These are phyloP conservation scores for Antitype chi DNA, from an alignment of 2,888 invertebrate genomes.

Conservation along the genomic window DNA sequence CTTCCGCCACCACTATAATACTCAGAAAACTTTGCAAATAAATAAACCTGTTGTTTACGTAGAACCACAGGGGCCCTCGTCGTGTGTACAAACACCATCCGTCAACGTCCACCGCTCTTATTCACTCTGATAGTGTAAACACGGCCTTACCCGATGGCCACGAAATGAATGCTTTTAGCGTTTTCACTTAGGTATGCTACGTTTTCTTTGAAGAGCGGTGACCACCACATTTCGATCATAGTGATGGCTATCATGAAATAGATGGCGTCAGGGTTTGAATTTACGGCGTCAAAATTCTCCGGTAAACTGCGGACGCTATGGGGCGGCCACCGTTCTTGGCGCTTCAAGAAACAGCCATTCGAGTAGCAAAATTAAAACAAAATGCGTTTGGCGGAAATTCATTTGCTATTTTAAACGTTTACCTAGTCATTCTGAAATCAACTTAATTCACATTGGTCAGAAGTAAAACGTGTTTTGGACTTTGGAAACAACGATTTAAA, in stretches of 20 bases:
- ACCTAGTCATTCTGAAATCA: neutral
- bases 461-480: neutral
- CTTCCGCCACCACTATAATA: slow-evolving; percentile 53
- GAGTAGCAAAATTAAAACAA: neutral
- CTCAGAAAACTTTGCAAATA: slow-evolving; percentile 69
- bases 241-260: no score
- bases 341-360: neutral
- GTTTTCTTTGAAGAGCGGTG: no score
- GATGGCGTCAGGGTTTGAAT: no score
- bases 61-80: slow-evolving; percentile 53
- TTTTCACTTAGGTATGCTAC: neutral
- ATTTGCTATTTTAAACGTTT: neutral
- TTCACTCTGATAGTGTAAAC: slow-evolving; percentile 79
- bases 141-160: slow-evolving; percentile 62
- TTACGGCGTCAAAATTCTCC: no score
- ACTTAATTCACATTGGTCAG: neutral
- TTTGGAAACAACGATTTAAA: neutral
- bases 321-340: no score
- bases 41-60: slow-evolving; percentile 72
- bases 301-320: no score
- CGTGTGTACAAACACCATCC: slow-evolving; percentile 78
- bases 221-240: no score
- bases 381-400: neutral
- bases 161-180: slow-evolving; percentile 5
- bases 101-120: slow-evolving; percentile 78